phyloP scores from a whole-genome alignment of 2,888 invertebrate species.

The Odontocerum albicorne region DNA sequence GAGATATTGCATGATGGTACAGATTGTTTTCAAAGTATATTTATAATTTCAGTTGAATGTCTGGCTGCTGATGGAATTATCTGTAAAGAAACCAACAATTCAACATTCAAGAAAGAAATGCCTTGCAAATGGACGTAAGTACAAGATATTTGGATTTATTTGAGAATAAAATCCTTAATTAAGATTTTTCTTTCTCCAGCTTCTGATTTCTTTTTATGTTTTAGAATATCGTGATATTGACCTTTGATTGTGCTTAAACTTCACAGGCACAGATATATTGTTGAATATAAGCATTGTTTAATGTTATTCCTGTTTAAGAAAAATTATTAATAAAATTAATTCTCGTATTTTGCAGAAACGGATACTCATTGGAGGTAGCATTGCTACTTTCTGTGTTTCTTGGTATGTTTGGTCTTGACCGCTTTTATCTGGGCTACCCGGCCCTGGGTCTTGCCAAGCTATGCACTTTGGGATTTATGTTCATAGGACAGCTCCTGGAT shows the following conservation, averaged over 20 bases:
- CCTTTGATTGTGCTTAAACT: too few relatives aligned
- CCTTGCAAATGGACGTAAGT: constrained; percentile 96
- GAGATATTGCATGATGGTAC: constrained; percentile 3
- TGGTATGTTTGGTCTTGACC: constrained; percentile 96
- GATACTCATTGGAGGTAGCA: constrained; percentile 90
- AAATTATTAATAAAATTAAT: too few relatives aligned
- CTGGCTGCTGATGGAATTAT: constrained; percentile 79
- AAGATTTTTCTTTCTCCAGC: too few relatives aligned
- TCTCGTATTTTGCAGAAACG: constrained; percentile 69
- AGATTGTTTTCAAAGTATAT: background rate
- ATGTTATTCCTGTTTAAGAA: constrained; percentile 19
- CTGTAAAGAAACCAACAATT: constrained; percentile 78
- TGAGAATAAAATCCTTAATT: too few relatives aligned
- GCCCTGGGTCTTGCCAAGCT: constrained; percentile 93
- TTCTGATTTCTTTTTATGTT: too few relatives aligned
- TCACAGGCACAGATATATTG: too few relatives aligned
- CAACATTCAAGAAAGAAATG: constrained; percentile 78
- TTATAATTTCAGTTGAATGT: constrained; percentile 68
- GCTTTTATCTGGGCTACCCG: constrained; percentile 98
- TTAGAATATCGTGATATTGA: too few relatives aligned
- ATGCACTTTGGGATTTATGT: constrained; percentile 95
- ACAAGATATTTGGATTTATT: constrained; percentile 19
- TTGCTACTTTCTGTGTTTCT: constrained; percentile 92
- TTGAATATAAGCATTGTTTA: too few relatives aligned
- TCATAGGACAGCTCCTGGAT: constrained; percentile 92